Evolutionary conservation across 2,888 invertebrate species (phyloP), one percentile per base, ranked within the genome.

Genomic region (Drosophila helvetica): DNA sequence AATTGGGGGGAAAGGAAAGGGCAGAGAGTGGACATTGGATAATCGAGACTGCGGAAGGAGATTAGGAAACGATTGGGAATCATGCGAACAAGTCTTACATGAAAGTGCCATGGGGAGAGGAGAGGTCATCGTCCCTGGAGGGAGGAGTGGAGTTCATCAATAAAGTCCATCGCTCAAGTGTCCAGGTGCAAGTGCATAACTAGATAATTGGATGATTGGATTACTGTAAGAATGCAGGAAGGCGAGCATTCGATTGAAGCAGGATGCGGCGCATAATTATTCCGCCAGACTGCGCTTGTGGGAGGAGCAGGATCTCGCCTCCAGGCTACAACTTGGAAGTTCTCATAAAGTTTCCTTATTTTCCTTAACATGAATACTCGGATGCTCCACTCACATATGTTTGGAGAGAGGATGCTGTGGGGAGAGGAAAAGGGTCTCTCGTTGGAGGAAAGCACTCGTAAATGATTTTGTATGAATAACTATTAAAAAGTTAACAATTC

Each of bases 401-500:
- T 30, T 30, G 3, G 4, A 30, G 30, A 10, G 30, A 1, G 5
- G 15, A 33, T 15, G 15, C 33, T 33, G 33, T 15, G 12, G 0
- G 38, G 6, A 22, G 22, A 22, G 15, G 12, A 17, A 2, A 17
- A 30, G 10, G 30, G 5, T 30, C 5, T 15, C 5, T 1, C 12
- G 12, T 5, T 5, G 43, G 27, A 17, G n/a, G 19, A 50, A 67
- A 57, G 54, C 76, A 75, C 82, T 87, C 71, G 73, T 73, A 87
- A 88, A 79, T 84, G 83, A 82, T 85, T 82, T 82, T 82, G 80
- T 75, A 76, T 74, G 73, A 72, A 74, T 63, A 87, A 84, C 86
- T 84, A 87, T 84, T 87, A 75, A 79, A 85, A 84, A 84, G 74
- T 87, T 82, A 75, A 56, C 52, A 52, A 68, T 62, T 71, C 78